Conservation (phyloP, 2,797 vertebrate genomes). For the Synaphobranchus kaupii region DNA sequence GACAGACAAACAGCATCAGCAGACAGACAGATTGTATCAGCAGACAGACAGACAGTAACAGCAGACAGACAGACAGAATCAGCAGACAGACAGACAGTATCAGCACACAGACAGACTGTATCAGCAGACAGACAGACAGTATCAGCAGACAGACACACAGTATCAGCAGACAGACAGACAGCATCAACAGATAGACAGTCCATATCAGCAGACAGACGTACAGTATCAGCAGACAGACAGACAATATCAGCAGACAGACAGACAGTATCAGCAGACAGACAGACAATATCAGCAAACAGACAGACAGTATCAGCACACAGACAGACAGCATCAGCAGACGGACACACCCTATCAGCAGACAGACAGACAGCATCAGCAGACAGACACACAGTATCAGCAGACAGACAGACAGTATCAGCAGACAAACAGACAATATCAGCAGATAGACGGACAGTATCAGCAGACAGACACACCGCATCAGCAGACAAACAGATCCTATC, state of each 20-base stretch:
- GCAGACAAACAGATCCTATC: conserved; percentile 65
- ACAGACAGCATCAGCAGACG: conserved; percentile 68
- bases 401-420: conserved; percentile 66
- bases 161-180: conserved; percentile 32
- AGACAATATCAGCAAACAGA: conserved; percentile 35
- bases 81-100: conserved; percentile 58
- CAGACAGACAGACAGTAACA: conserved; percentile 48
- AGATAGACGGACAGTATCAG: conserved; percentile 63
- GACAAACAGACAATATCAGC: neutral
- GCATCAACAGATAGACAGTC: conserved; percentile 21
- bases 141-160: conserved; percentile 28
- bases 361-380: conserved; percentile 34
- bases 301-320: conserved; percentile 58
- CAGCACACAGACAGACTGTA: conserved; percentile 41
- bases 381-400: conserved; percentile 68
- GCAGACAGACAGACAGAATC: conserved; percentile 53
- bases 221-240: conserved; percentile 38
- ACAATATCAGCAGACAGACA: conserved; percentile 35
- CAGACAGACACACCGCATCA: conserved; percentile 59
- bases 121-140: conserved; percentile 19
- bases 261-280: conserved; percentile 15
- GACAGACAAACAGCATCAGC: conserved; percentile 52
- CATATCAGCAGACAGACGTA: conserved; percentile 46
- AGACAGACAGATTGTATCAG: conserved; percentile 36
- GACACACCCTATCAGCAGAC: conserved; percentile 62